Percentiles rank a stretch among this genome's conserved stretches.
Evolutionary conservation across 2,888 invertebrate genomes (phyloP).

Genomic region (Aspidiotus rigidus): DNA sequence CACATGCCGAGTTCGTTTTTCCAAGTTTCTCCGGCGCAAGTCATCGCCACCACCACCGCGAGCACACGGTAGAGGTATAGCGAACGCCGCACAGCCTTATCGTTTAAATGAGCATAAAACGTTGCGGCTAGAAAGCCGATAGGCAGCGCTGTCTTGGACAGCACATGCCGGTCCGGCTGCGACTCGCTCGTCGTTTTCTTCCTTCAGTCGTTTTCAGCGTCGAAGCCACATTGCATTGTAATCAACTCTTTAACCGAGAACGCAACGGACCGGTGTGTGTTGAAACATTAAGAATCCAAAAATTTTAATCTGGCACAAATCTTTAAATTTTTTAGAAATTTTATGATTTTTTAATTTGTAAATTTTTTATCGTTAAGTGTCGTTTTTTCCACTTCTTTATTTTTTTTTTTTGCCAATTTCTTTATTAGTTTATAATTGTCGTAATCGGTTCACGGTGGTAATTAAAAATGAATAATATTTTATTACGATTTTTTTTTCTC

Average conservation of each 20-base stretch:
- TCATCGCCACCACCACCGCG: background rate
- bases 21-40: background rate
- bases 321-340: background rate
- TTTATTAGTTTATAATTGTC: no score
- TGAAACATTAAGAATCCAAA: background rate
- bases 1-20: no score
- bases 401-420: no score
- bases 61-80: background rate
- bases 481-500: no score
- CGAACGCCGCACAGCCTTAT: background rate
- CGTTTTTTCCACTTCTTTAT: no score
- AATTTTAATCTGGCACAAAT: background rate
- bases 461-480: no score
- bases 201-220: background rate
- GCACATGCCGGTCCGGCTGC: constrained; percentile 5
- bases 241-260: constrained; percentile 3
- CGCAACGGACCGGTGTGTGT: constrained; percentile 4
- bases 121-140: constrained; percentile 19
- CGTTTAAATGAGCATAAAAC: background rate
- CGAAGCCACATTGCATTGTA: constrained; percentile 3
- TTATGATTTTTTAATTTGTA: no score
- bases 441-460: no score
- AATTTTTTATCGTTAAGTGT: no score
- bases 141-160: constrained; percentile 18
- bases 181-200: no score